Evolutionary conservation across 2,797 vertebrate species (phyloP).

Genomic region (Malacoctenus gilli): DNA sequence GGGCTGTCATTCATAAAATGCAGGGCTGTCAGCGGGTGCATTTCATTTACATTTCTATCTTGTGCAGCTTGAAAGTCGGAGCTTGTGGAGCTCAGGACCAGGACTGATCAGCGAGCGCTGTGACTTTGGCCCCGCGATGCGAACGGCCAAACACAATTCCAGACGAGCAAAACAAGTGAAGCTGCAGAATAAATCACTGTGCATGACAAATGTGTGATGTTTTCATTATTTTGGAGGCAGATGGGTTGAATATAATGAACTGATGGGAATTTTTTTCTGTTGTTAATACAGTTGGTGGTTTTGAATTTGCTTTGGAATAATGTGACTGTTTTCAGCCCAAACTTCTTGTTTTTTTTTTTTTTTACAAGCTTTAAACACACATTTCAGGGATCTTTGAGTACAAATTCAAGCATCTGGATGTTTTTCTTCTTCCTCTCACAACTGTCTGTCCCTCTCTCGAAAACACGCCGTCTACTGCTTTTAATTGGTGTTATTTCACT

Average conservation of each 20-base stretch:
- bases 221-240: neutral
- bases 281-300: too few relatives aligned
- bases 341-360: too few relatives aligned
- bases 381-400: neutral
- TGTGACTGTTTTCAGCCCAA: too few relatives aligned
- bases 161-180: neutral
- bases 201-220: neutral
- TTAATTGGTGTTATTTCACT: constrained; percentile 1
- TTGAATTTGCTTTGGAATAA: too few relatives aligned
- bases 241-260: neutral
- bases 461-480: constrained; percentile 34
- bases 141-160: neutral
- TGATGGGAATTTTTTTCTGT: neutral
- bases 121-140: neutral
- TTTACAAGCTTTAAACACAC: neutral
- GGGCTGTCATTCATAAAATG: constrained; percentile 11
- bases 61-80: neutral
- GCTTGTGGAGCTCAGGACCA: neutral
- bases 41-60: constrained; percentile 9
- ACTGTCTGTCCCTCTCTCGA: neutral
- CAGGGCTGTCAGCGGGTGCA: neutral
- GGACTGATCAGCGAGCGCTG: neutral
- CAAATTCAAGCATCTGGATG: neutral
- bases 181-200: neutral
- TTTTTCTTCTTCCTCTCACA: constrained; percentile 1